Evolutionary conservation across 2,888 invertebrate species (phyloP), one percentile per base, ranked within the genome.

Genomic region (Laothoe populi): DNA sequence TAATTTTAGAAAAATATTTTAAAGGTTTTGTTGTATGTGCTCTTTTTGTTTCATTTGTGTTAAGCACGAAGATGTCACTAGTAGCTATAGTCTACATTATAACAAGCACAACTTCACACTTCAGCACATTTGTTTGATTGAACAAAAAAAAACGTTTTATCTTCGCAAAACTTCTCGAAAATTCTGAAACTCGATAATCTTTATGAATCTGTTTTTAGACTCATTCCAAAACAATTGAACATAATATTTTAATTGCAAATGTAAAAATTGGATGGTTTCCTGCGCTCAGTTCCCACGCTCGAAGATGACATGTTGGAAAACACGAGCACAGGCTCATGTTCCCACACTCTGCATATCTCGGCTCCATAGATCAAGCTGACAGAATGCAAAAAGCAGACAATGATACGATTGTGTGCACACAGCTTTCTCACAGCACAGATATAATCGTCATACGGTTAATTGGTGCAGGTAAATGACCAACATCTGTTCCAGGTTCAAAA

Each of bases 261-360:
- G 71, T 74, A 72, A 74, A 75, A 83, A 82, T 83, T 79, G 73
- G 79, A 77, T 71, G 64, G 74, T 73, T 72, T 72, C 67, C 65
- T 73, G 71, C 67, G 74, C 64, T 69, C 67, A 69, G 72, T 83
- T 91, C 92, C 84, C 92, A 92, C 91, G 91, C 70, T 78, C 70
- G 82, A 77, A 88, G 92, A 92, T 88, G 92, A 87, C 88, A 90
- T 85, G 87, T 84, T 80, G 83, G 87, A 84, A 87, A 87, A 88
- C 86, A 83, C 82, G 82, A 78, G 78, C 83, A 77, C 73, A 72
- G 77, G 72, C 77, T 75, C 72, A 78, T 76, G 73, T 89, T 92
- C 92, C 86, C 92, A 92, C 92, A 91, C 91, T 92, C 90, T 92
- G 92, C 92, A 92, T 92, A 92, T 92, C 91, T 90, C 79, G 83